Conservation (phyloP, 2,888 invertebrate genomes). For the Coronaproctus castanopsis region DNA sequence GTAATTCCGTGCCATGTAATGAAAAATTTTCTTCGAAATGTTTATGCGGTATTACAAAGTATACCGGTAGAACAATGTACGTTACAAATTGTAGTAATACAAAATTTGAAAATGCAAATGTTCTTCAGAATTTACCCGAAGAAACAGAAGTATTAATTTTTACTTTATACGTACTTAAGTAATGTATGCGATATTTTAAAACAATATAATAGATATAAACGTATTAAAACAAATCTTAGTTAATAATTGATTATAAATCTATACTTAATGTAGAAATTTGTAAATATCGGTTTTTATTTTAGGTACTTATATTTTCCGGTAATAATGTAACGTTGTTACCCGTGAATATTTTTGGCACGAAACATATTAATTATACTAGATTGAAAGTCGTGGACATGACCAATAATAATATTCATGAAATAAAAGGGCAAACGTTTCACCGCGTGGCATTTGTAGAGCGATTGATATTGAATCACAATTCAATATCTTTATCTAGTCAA, state of each 20-base stretch:
- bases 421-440: conserved; percentile 53
- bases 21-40: conserved; percentile 26
- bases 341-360: conserved; percentile 47
- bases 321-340: conserved; percentile 42
- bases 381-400: conserved; percentile 50
- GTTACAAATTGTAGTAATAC: conserved; percentile 51
- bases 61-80: conserved; percentile 32
- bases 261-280: too few relatives aligned
- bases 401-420: conserved; percentile 45
- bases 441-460: conserved; percentile 45
- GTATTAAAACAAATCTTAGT: too few relatives aligned
- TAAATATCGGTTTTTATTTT: conserved; percentile 14
- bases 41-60: conserved; percentile 33
- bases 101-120: conserved; percentile 33
- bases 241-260: too few relatives aligned
- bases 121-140: conserved; percentile 39
- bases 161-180: too few relatives aligned
- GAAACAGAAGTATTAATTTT: conserved; percentile 43
- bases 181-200: neutral
- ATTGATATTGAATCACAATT: conserved; percentile 48
- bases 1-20: too few relatives aligned
- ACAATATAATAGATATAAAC: too few relatives aligned
- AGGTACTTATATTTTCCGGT: conserved; percentile 48
- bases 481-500: conserved; percentile 38
- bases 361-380: conserved; percentile 34